phyloP scores from a whole-genome alignment of 2,113 vertebrate genomes.

The Spilogale gracilis region DNA sequence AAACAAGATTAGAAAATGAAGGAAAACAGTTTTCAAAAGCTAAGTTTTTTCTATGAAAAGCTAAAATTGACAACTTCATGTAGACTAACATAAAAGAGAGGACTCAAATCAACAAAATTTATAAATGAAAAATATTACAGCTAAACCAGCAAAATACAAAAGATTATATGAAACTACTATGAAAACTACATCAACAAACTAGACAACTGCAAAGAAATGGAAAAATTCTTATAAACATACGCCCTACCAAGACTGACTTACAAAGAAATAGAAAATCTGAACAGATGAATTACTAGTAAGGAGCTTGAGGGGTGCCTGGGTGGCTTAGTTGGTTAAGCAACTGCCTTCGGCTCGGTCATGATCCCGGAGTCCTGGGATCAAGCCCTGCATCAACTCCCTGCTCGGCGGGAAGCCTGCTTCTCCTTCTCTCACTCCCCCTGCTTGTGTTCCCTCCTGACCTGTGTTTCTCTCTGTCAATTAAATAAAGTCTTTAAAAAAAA shows the following conservation, averaged over 20 bases:
- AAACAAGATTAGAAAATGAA: not conserved
- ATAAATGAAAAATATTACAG: not conserved
- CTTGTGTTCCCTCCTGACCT: no score
- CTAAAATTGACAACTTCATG: not conserved
- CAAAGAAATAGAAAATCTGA: not conserved
- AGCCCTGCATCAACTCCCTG: no score
- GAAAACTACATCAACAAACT: not conserved
- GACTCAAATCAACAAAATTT: not conserved
- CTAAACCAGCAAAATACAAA: not conserved
- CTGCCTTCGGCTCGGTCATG: no score
- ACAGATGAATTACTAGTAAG: not conserved
- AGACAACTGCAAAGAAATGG: not conserved
- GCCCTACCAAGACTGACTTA: not conserved
- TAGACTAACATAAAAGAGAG: not conserved
- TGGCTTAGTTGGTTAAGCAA: no score
- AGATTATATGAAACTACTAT: not conserved
- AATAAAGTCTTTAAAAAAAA: no score
- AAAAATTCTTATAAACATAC: not conserved
- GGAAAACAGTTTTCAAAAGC: not conserved
- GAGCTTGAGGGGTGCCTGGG: no score
- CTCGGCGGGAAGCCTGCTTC: no score
- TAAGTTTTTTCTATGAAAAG: not conserved
- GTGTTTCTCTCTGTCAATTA: no score
- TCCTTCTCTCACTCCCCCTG: no score
- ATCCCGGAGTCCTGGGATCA: no score